Evolutionary conservation across 1,140 invertebrate species (phyloP).

Genomic region (Drosophila navojoa): DNA sequence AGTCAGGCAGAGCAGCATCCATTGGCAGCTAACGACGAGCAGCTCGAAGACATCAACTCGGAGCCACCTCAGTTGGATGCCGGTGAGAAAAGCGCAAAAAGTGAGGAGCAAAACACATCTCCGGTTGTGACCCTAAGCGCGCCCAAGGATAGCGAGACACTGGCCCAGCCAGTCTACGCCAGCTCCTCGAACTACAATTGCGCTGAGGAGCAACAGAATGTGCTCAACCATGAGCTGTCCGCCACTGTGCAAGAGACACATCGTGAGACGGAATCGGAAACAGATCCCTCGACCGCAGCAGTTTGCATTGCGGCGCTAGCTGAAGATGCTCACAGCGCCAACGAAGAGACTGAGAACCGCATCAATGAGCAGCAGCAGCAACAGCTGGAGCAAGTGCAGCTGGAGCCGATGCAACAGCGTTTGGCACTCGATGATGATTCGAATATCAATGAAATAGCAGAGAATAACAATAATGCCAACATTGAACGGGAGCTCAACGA

Average conservation of each 20-base stretch:
- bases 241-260: conserved; percentile 25
- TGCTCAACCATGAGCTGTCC: conserved; percentile 69
- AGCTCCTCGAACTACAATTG: conserved; percentile 27
- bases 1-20: conserved; percentile 38
- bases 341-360: conserved; percentile 77
- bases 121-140: conserved; percentile 33
- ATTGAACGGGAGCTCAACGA: conserved; percentile 80
- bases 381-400: conserved; percentile 32
- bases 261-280: not conserved
- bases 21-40: not conserved
- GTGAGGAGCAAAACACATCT: not conserved
- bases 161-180: conserved; percentile 35
- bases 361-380: conserved; percentile 69
- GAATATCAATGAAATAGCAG: conserved; percentile 83
- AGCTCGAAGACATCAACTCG: not conserved
- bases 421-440: conserved; percentile 53
- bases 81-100: not conserved
- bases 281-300: conserved; percentile 7
- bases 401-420: conserved; percentile 25
- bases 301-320: conserved; percentile 1
- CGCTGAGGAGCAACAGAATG: conserved; percentile 76
- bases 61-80: not conserved
- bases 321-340: conserved; percentile 15
- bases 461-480: conserved; percentile 82
- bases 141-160: conserved; percentile 56